Evolutionary conservation across 2,888 invertebrate genomes (phyloP).

Genomic region (Fragum sueziense): DNA sequence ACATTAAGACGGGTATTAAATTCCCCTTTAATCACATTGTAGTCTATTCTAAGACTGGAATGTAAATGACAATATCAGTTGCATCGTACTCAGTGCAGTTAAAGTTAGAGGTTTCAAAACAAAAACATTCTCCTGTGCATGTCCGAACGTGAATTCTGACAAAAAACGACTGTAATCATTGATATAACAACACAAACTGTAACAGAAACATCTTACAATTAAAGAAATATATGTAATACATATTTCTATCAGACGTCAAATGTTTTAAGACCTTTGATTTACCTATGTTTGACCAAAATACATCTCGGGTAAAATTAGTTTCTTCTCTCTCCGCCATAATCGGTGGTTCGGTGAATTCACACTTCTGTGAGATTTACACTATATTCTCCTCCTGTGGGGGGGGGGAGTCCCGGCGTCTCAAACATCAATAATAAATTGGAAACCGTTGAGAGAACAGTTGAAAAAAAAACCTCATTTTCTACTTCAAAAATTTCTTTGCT

Average conservation of each 20-base stretch:
- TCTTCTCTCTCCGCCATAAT: slow-evolving; percentile 35
- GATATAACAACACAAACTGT: no score
- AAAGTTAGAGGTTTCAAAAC: neutral
- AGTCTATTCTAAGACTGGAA: neutral
- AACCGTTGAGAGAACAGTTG: neutral
- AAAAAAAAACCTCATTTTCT: neutral
- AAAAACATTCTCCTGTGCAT: neutral
- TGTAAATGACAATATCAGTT: neutral
- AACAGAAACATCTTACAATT: no score
- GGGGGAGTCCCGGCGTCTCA: no score
- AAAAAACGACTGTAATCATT: no score
- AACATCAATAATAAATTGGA: neutral
- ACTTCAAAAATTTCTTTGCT: neutral
- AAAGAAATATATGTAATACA: no score
- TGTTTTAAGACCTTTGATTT: neutral
- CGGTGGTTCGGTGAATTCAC: slow-evolving; percentile 14
- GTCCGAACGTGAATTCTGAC: no score
- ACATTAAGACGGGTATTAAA: no score
- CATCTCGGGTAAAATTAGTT: slow-evolving; percentile 12
- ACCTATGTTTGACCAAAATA: slow-evolving; percentile 38
- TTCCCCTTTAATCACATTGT: neutral
- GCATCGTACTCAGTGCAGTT: neutral
- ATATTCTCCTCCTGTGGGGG: neutral
- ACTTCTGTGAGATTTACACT: neutral
- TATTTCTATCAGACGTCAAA: no score